A percentile compares a stretch with the other conserved stretches of the same genome.
phyloP scores from a whole-genome alignment of 92 coral and sea anemone species.

The Heliopora coerulea region DNA sequence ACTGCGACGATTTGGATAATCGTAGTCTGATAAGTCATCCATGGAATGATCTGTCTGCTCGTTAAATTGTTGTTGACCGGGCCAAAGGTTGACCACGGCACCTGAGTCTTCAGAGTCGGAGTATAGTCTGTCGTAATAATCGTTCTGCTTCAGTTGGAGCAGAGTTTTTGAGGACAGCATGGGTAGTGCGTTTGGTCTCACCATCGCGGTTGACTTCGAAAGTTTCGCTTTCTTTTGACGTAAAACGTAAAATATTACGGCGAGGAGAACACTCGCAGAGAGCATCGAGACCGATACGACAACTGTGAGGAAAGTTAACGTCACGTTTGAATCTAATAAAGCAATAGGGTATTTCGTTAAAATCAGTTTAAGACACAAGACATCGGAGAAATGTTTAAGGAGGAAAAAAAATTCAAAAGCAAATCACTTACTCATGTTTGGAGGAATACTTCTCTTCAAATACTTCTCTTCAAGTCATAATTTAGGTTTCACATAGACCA shows the following conservation, averaged over 20 bases:
- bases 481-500: no score
- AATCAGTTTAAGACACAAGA: background rate
- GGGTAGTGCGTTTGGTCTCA: constrained; percentile 3
- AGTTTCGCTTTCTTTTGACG: background rate
- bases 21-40: constrained; percentile 29
- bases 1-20: background rate
- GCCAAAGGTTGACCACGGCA: background rate
- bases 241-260: background rate
- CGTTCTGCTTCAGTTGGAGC: constrained; percentile 12
- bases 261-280: constrained; percentile 5
- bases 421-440: no score
- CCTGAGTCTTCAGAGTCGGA: constrained; percentile 36
- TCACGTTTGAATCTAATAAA: background rate
- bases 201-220: background rate
- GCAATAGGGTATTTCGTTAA: background rate
- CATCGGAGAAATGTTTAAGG: background rate
- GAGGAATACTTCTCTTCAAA: no score
- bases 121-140: background rate
- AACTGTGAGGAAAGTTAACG: constrained; percentile 1
- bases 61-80: background rate
- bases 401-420: no score
- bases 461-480: no score
- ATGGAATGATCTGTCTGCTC: background rate
- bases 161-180: background rate
- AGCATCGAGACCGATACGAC: background rate